Evolutionary conservation across 2,888 invertebrate genomes (phyloP), one percentile per base, ranked within the genome.

Genomic region (Dichetophora obliterata): DNA sequence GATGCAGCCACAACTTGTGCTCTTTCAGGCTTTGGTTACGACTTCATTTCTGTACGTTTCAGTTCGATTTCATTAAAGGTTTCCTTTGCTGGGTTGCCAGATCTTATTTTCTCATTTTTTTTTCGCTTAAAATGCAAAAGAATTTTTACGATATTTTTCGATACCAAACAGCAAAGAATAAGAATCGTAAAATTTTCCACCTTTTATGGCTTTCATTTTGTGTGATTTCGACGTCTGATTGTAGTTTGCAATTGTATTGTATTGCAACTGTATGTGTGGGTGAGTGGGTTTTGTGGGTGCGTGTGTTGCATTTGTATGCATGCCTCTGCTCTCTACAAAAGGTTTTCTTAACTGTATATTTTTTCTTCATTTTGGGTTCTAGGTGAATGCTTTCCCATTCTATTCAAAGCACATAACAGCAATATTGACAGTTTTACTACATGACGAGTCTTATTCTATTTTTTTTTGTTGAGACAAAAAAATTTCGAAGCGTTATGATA

Each of bases 111-210:
- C 1, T 43, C 8, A 1, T 43, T 43, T 43, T 43, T 14, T 43
- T 43, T 66, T 9, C 31, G 22, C 57, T 65, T 65, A 27, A 66
- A 74, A 65, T 74, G 74, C 74, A 66, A 74, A 74, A 74, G 74
- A 54, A 74, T 74, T 74, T 74, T 74, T 74, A 74, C 74, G 74
- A 74, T 74, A 65, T 54, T 65, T 52, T 74, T 24, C 74, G 54
- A 74, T 66, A 74, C 74, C 65, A 61, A 74, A 66, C 34, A 52
- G 52, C 65, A 66, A 74, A 74, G 37, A 65, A 66, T 54, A 74
- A 66, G 66, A 66, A 74, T 74, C 74, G 74, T 74, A 74, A 74
- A 74, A 50, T 74, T 66, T 72, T 66, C 74, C 74, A 74, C 74
- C 74, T 74, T 74, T 74, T 74, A 74, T 66, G 74, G 66, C 34